Evolutionary conservation across 2,888 invertebrate genomes (phyloP), one percentile per base, ranked within the genome.

Genomic region (Ctena decussata): DNA sequence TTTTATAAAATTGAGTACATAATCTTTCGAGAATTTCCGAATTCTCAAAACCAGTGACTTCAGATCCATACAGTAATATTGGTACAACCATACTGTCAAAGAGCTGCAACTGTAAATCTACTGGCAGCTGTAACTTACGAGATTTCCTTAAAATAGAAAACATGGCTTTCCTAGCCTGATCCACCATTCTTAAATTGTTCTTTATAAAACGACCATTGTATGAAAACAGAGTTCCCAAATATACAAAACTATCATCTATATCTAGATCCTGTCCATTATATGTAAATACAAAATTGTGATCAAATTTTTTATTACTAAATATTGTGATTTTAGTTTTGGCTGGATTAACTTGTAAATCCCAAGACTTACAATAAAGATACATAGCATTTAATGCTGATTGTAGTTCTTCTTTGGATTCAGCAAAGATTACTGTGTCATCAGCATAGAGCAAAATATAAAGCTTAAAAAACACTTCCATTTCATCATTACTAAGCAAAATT

Each of bases 401-500:
- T 37, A 77, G 32, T 32, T 76, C 81, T 35, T 24, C 30, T 32
- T 65, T 72, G 30, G 77, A 71, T 41, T 77, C 77, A 21, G 82
- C 82, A 70, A 73, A 82, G 11, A 72, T 72, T 12, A 73, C 77
- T 32, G 77, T 82, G 37, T 53, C 77, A 82, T 77, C 72, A 27
- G 77, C 77, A 72, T 82, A 77, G 2, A 81, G 53, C 37, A 81
- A 75, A 18, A 81, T 41, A 57, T 44, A 75, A 37, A 80, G 70
- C 30, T 57, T 75, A 30, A 80, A 80, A 65, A 69, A 69, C 12
- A 81, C 76, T 37, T 70, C 71, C 18, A 76, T 39, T n/a, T 65
- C 46, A 65, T 80, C 80, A 75, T 46, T 65, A 70, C 60, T 65
- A 32, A 74, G 30, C 0, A 65, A 6, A 69, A 12, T n/a, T 21